Conservation (phyloP, 2,888 invertebrate species). For the Muschampia plurimacula region DNA sequence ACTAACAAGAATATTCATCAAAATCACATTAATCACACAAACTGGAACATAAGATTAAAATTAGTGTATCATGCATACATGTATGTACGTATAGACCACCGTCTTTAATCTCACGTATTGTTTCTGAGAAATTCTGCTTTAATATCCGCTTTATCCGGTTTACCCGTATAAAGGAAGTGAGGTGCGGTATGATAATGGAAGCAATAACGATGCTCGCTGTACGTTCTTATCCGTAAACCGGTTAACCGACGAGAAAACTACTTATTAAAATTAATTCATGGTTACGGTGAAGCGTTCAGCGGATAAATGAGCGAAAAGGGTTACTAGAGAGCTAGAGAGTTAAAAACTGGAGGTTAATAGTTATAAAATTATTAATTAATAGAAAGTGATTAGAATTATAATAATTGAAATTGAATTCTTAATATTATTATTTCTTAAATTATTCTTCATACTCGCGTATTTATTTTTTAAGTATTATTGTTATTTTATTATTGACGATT, state of each 20-base stretch:
- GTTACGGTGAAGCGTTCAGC: neutral
- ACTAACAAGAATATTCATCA: no score
- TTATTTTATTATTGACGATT: no score
- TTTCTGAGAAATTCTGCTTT: slow-evolving; percentile 20
- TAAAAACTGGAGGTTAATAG: no score
- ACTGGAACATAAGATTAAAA: neutral
- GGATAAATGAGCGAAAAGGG: no score
- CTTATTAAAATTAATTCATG: neutral
- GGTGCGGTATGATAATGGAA: slow-evolving; percentile 19
- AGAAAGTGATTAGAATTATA: no score
- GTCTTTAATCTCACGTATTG: slow-evolving; percentile 17
- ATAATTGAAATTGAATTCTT: no score
- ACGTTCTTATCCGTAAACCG: slow-evolving; percentile 19
- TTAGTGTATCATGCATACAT: neutral
- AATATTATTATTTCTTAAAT: no score
- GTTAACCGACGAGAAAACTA: slow-evolving; percentile 5
- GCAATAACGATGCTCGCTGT: slow-evolving; percentile 1
- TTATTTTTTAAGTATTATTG: no score
- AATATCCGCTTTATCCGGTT: slow-evolving; percentile 33
- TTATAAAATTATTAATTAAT: no score
- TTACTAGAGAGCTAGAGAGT: no score
- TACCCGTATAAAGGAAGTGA: slow-evolving; percentile 21
- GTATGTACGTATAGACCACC: neutral
- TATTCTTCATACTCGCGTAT: no score
- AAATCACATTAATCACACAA: neutral